Conservation (phyloP, 2,113 vertebrate genomes). For the Coptodon bakossiorum region DNA sequence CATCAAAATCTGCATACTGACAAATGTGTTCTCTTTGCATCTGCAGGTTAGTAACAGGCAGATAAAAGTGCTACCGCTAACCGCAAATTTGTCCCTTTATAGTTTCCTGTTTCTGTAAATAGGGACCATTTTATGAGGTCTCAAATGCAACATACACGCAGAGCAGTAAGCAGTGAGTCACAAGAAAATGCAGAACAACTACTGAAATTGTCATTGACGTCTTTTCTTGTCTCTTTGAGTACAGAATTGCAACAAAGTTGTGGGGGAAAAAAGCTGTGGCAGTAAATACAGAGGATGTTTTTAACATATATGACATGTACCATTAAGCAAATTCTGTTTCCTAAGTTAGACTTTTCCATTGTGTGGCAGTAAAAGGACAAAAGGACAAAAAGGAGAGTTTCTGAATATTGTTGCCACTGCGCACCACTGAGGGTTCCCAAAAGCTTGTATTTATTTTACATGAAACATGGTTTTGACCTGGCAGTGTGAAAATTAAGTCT, state of each 20-base stretch:
- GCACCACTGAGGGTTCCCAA: neutral
- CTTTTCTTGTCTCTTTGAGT: neutral
- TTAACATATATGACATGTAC: neutral
- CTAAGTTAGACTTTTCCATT: neutral
- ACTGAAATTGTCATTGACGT: neutral
- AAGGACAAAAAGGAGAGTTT: neutral
- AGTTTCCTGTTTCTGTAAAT: neutral
- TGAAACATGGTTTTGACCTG: neutral
- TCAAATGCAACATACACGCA: neutral
- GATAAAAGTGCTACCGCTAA: neutral
- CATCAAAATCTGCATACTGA: neutral
- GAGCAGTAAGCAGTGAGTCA: neutral
- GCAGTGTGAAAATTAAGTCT: neutral
- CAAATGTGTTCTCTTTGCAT: neutral
- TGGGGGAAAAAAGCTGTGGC: accelerated
- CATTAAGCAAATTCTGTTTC: neutral
- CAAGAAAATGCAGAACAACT: neutral
- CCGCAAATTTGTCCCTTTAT: neutral
- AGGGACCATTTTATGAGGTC: neutral
- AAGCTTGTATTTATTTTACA: neutral
- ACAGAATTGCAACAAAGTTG: neutral
- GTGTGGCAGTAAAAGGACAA: neutral
- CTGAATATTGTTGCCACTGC: neutral
- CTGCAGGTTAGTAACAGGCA: neutral
- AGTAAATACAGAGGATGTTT: neutral